Evolutionary conservation across 2,888 invertebrate species (phyloP).

Genomic region (Xestia xanthographa): DNA sequence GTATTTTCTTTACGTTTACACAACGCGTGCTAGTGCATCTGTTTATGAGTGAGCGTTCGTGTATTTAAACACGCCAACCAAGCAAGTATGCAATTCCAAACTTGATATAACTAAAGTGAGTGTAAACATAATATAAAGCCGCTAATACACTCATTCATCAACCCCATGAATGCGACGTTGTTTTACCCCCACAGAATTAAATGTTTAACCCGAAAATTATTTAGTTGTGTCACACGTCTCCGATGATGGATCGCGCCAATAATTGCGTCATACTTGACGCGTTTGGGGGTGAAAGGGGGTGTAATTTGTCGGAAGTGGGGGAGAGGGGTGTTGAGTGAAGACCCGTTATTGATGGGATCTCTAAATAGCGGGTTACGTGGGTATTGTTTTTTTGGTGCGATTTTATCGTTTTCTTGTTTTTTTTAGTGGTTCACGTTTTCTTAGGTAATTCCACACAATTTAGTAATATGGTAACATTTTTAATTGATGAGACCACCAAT

Average conservation of each 20-base stretch:
- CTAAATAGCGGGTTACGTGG: constrained; percentile 63
- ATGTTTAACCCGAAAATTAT: constrained; percentile 83
- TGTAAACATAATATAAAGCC: constrained; percentile 30
- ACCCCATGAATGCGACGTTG: constrained; percentile 65
- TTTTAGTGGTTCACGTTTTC: background rate
- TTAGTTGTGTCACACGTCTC: constrained; percentile 87
- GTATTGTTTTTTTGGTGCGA: constrained; percentile 70
- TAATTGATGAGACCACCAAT: background rate
- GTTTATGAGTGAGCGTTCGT: background rate
- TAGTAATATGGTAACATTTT: background rate
- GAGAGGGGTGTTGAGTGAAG: constrained; percentile 65
- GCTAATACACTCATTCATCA: constrained; percentile 60
- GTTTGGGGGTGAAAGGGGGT: constrained; percentile 64
- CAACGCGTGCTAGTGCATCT: background rate
- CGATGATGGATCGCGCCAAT: constrained; percentile 88
- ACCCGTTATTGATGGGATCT: constrained; percentile 81
- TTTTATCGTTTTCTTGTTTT: background rate
- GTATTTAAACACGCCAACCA: background rate
- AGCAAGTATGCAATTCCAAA: background rate
- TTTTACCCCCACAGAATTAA: constrained; percentile 70
- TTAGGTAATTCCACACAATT: background rate
- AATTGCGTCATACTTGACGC: constrained; percentile 85
- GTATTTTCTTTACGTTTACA: background rate
- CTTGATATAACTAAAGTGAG: constrained; percentile 18
- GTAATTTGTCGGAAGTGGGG: constrained; percentile 80